phyloP scores from a whole-genome alignment of 2,888 invertebrate species.

The Apotomis capreana region DNA sequence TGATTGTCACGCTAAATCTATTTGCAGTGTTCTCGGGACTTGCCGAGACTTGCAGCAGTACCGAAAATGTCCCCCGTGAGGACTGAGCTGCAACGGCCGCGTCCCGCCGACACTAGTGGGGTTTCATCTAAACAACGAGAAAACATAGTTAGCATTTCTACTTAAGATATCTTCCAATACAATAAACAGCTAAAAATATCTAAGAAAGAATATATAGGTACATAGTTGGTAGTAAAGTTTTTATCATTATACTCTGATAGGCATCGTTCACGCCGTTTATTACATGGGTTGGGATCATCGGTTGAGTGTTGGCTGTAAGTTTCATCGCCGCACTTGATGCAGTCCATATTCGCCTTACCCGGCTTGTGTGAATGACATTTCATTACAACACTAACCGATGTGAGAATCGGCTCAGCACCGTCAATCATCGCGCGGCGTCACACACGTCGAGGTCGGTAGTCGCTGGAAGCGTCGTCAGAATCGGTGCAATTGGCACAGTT shows the following conservation, averaged over 20 bases:
- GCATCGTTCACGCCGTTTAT: no score
- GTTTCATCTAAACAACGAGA: slow-evolving; percentile 68
- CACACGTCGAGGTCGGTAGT: slow-evolving; percentile 89
- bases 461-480: slow-evolving; percentile 89
- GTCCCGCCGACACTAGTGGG: slow-evolving; percentile 72
- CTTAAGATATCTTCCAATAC: no score
- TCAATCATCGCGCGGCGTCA: slow-evolving; percentile 80
- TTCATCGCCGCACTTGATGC: no score
- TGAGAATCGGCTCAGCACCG: slow-evolving; percentile 75
- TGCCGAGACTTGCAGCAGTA: slow-evolving; percentile 50
- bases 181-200: no score
- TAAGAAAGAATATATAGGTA: no score
- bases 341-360: no score
- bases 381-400: slow-evolving; percentile 52
- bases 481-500: slow-evolving; percentile 74
- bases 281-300: no score
- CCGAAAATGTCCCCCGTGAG: slow-evolving; percentile 50
- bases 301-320: no score
- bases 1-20: slow-evolving; percentile 53
- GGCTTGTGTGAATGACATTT: no score
- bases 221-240: no score
- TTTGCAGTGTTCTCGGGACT: slow-evolving; percentile 50
- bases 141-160: not conserved
- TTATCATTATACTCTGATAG: no score
- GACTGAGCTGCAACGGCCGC: slow-evolving; percentile 50